A percentile compares a stretch with the other conserved stretches of the same genome.
Evolutionary conservation across 2,797 vertebrate genomes (phyloP).

Genomic region (Pampus argenteus): DNA sequence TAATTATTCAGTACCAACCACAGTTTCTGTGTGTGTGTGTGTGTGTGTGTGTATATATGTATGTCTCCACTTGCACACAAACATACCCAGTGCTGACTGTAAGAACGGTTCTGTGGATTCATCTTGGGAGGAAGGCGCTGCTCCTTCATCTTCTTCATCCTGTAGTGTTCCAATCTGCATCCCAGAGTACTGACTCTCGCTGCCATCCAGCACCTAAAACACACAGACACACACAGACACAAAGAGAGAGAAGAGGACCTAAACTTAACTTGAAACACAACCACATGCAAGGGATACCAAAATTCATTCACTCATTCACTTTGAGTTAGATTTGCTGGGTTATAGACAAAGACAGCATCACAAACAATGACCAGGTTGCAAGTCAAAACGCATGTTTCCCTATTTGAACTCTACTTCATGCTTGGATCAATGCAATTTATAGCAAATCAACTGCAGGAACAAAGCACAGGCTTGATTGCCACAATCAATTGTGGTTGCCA

Average conservation of each 20-base stretch:
- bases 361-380: slow-evolving; percentile 31
- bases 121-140: slow-evolving; percentile 79
- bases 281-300: slow-evolving; percentile 44
- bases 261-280: slow-evolving; percentile 27
- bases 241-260: slow-evolving; percentile 9
- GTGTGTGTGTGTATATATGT: not conserved
- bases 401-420: slow-evolving; percentile 59
- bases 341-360: slow-evolving; percentile 36
- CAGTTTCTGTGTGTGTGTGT: not conserved
- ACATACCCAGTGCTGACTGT: slow-evolving; percentile 89
- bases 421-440: slow-evolving; percentile 45
- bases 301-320: slow-evolving; percentile 4
- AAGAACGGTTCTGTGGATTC: slow-evolving; percentile 85
- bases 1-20: not conserved
- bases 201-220: slow-evolving; percentile 91
- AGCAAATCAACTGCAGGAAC: slow-evolving; percentile 53
- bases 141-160: slow-evolving; percentile 92
- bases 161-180: slow-evolving; percentile 92
- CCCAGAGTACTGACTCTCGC: slow-evolving; percentile 93
- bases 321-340: slow-evolving; percentile 40
- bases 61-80: not conserved
- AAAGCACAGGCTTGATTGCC: slow-evolving; percentile 53
- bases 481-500: slow-evolving; percentile 20
- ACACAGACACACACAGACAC: slow-evolving; percentile 51
- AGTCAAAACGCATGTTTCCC: slow-evolving; percentile 49